Base-by-base conservation (phyloP, 2,888 invertebrate genomes). In the Epinotia ramella region DNA sequence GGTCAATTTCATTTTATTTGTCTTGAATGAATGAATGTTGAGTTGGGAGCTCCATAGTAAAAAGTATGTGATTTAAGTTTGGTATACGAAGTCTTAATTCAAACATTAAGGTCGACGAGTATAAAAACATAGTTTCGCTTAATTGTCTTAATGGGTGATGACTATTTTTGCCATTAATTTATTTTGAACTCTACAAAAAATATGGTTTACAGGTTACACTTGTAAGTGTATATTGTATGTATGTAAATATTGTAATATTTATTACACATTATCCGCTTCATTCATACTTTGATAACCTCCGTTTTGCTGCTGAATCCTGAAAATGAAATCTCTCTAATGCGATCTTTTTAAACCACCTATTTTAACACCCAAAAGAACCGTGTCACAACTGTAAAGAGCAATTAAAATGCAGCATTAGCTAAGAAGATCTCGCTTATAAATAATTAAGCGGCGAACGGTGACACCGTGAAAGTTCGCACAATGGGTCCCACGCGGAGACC, bases 401-500 rank as follows among this genome's bases (percentile, higher is more conserved):
- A 75, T 75, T 75, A 75, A 75, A 59, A 53, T 46, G n/a, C 18
- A 63, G 53, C 65, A 65, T 63, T 64, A 70, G 63, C 59, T 60
- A 71, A 69, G 60, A 65, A 65, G 59, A 64, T 77, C 76, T 73
- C 49, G 20, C 70, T 66, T 83, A 88, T 88, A 87, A 88, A 87
- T 87, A 89, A 88, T 77, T 77, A 82, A 91, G 88, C 84, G 86
- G 88, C 84, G 86, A 89, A 88, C 91, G 91, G 91, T 92, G 87
- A 88, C 89, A 90, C 90, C 91, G 90, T 67, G 76, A 76, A 76
- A 76, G 76, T 67, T 46, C 12, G 9, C 63, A 76, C 76, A 76
- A 76, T 76, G 72, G 76, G 44, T 75, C 75, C 16, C 75, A 75
- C 75, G 70, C 75, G 74, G 69, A 70, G 74, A 20, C 65, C 75